Evolutionary conservation across 2,888 invertebrate genomes (phyloP).

Genomic region (Eucriotettix oculatus): DNA sequence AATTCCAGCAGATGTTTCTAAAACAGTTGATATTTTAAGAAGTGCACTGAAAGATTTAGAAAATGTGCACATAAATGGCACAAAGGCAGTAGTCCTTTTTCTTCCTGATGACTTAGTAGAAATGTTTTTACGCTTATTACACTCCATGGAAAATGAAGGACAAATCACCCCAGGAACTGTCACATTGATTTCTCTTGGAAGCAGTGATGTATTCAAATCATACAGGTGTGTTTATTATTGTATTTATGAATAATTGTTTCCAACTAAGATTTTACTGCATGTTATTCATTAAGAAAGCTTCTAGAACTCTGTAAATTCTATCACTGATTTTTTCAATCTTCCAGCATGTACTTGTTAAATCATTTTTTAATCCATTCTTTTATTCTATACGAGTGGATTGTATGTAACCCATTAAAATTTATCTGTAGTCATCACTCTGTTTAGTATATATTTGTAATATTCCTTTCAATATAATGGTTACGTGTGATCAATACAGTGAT

Average conservation of each 20-base stretch:
- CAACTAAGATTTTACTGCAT: too few species aligned
- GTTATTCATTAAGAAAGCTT: too few species aligned
- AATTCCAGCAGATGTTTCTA: slow-evolving; percentile 1
- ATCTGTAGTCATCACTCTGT: too few species aligned
- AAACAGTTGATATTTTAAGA: slow-evolving; percentile 1
- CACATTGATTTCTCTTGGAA: slow-evolving; percentile 9
- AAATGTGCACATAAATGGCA: slow-evolving; percentile 2
- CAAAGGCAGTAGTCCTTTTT: slow-evolving; percentile 9
- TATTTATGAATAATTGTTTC: too few species aligned
- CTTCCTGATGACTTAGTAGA: slow-evolving; percentile 9
- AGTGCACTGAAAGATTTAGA: slow-evolving; percentile 1
- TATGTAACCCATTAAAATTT: too few species aligned
- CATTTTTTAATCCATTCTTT: too few species aligned
- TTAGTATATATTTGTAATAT: too few species aligned
- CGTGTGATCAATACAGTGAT: neutral
- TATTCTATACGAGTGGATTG: too few species aligned
- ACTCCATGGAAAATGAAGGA: slow-evolving; percentile 10
- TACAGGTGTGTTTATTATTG: slow-evolving; percentile 7
- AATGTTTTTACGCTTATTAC: slow-evolving; percentile 7
- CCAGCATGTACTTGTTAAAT: too few species aligned
- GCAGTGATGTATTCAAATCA: slow-evolving; percentile 6
- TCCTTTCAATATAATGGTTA: neutral
- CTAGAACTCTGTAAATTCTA: too few species aligned
- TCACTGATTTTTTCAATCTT: too few species aligned
- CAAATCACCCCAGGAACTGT: slow-evolving; percentile 8